Base-by-base conservation (phyloP, 2,888 invertebrate genomes). In the Netelia inedita region DNA sequence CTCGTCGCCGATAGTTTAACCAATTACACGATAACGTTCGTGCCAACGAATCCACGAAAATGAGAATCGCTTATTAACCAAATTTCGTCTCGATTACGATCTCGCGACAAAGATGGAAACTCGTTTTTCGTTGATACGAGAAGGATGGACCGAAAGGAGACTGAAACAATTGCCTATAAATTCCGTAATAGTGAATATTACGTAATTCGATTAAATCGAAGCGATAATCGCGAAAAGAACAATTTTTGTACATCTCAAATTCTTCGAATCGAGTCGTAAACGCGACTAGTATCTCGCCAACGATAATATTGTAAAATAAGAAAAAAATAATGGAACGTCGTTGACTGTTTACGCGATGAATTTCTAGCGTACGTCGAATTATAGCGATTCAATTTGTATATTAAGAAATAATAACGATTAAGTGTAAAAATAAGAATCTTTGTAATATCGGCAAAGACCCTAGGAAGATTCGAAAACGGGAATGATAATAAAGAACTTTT, bases 401-500 rank as follows among this genome's bases (percentile, higher is more conserved):
- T 23, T 50, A n/a, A 86, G 87, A 88, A 86, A 81, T 83, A 66
- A 65, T 16, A 61, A 57, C 8, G 10, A 11, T 0, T 16, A 11
- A 72, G 11, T 46, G n/a, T 88, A 85, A 86, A 85, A 86, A 86
- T 81, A 86, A 82, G 78, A 85, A 86, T 66, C 88, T 14, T 19
- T 35, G 10, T 88, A 88, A 87, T 85, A 87, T 88, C 83, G 2
- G 88, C 83, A 86, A 69, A 28, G 61, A 69, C 14, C 72, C 55
- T 50, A 65, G n/a, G 55, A 50, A 53, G 23, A 55, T 63, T 81
- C 61, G 59, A 72, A 21, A 66, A 71, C 65, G 46, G 66, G 74
- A 65, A 50, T 41, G 74, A 75, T 65, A 79, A 85, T 79, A 79
- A 85, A 85, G 46, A 81, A 87, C 73, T 82, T 75, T 65, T 41